Evolutionary conservation across 64 coral and sea anemone genomes (phyloP), one percentile per base, ranked within the genome.

Genomic region (Pocillopora damicornis): DNA sequence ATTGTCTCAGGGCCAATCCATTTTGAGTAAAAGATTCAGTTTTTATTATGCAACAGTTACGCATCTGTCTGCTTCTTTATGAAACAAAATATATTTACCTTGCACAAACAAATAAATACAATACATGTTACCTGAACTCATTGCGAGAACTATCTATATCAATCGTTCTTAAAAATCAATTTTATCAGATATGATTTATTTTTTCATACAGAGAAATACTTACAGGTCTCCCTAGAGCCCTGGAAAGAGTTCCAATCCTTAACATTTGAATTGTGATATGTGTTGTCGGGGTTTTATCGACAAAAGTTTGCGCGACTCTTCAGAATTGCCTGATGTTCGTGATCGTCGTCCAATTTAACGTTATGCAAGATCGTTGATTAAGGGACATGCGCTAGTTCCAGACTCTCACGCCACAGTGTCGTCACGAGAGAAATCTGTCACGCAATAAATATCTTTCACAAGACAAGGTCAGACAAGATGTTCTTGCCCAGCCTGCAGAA

Each of bases 221-320:
- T 25, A 73, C 81, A 58, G 81, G 65, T 85, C 81, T 85, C 63
- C 65, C 37, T 6, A 85, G 45, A 58, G 63, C 65, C 68, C 81
- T 73, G 81, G 81, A 85, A 85, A 85, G 63, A 73, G 65, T 25
- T 85, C 81, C 81, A 56, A 85, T 7, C 25, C 81, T 66, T 25
- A 85, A 56, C 81, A 85, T 85, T 85, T 85, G 64, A 85, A 22
- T n/a, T 57, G 23, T 85, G 10, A 10, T 4, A 18, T 25, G 65
- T 13, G 22, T 26, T 85, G 58, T 73, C 63, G 56, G 3, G 59
- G 59, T 66, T 35, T 37, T 37, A 6, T 11, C 15, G 64, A 5
- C 4, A 23, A 20, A 18, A 23, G 18, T 11, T 0, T n/a, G 5
- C 18, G 11, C 11, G 2, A 7, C 0, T 10, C 9, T 11, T 71